Base-by-base conservation (phyloP, 2,888 invertebrate species). In the Cephus spinipes region DNA sequence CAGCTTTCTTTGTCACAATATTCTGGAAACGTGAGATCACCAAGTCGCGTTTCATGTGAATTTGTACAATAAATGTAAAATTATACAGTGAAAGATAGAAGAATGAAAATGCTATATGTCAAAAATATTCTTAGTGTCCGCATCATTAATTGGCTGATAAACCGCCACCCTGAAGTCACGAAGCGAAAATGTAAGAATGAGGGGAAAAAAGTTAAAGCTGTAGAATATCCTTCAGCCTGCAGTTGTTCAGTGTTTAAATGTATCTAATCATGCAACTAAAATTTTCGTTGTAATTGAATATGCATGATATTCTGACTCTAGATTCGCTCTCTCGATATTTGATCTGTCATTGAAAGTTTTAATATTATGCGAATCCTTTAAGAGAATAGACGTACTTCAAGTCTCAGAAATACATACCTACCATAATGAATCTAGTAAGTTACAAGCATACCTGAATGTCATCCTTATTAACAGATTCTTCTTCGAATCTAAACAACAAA, bases 401-500 rank as follows among this genome's bases (percentile, higher is more conserved):
- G 55, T 55, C 9, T 55, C 9, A 55, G 23, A 55, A 23, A 55
- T 55, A 23, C 23, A 55, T 55, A 55, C 55, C 23, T 55, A 55
- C 55, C 55, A 55, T 15, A 55, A 55, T 55, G 55, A 55, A 55
- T 55, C 23, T 55, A 55, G 23, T 55, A 2, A 23, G 6, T 23
- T n/a, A 68, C 12, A 74, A 55, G 34, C 92, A 93, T 94, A 98
- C 97, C 94, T 97, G 96, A 84, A 97, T 94, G 91, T 98, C 98
- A 88, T 96, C 96, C 91, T 96, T 97, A 86, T 95, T 95, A 87
- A 98, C 96, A 73, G 96, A 95, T 85, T 97, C 97, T 91, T 99
- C 98, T 92, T 98, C 98, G 82, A 97, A 95, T 79, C 96, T 94
- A 90, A 98, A 98, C 92, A 97, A 95, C 81, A 98, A 93, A 91